Base-by-base conservation (phyloP, 1,140 invertebrate species). In the Leptopilina clavipes region DNA sequence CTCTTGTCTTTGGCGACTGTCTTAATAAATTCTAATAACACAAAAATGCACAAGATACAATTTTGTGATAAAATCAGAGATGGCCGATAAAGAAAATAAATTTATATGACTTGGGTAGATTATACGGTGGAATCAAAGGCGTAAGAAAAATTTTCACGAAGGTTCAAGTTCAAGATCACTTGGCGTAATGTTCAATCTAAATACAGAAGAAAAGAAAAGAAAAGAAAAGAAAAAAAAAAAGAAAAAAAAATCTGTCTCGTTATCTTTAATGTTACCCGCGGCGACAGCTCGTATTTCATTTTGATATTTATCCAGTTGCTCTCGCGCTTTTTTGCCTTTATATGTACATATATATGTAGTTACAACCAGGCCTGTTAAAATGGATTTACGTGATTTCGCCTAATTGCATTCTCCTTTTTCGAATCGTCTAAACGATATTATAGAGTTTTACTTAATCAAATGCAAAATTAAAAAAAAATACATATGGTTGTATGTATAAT, bases 301-400 rank as follows among this genome's bases (percentile, higher is more conserved):
- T 65, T 65, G 22, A 65, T 65, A 65, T 65, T 65, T 65, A 65
- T 65, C 59, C 59, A 65, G 59, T 65, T 65, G 59, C 59, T 65
- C 59, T 22, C 59, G 14, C 37, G 37, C 37, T 40, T 40, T 40
- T 40, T 65, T 65, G 59, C 59, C 59, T 37, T 37, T 65, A 65
- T 9, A 40, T 5, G 25, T 31, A 31, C 25, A 40, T 40, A 9
- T 40, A 40, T 40, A 40, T 7, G 56, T 65, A 65, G n/a, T n/a
- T 44, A 44, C 25, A 44, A 65, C 14, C 25, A 65, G 59, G 11
- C 22, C 10, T 37, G 22, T 65, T 65, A 65, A 65, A 65, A 22
- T 65, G 56, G 56, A 65, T 65, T 65, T 65, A 65, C 56, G 56
- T 65, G 59, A 65, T 65, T 65, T 31, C 11, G 59, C 8, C 59